A percentile compares a stretch with the other conserved stretches of the same genome.
These are phyloP conservation scores for Eucriotettix oculatus DNA, from an alignment of 2,888 invertebrate species.

Conservation along the genomic window DNA sequence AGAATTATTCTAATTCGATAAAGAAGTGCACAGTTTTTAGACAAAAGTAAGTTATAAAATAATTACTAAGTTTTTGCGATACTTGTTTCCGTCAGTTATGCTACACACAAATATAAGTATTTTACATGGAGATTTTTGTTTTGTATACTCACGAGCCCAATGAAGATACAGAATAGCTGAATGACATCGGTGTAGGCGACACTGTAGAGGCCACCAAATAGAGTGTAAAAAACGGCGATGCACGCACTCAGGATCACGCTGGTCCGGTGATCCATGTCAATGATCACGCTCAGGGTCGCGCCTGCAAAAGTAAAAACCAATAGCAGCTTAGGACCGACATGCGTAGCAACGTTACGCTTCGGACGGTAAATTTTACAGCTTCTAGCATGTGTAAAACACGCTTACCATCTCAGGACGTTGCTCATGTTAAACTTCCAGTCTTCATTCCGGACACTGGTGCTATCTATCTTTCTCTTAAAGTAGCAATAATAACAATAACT, in stretches of 20 bases:
- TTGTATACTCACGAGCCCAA: conserved; percentile 54
- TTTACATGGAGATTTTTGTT: too few species aligned
- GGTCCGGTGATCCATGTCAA: conserved; percentile 84
- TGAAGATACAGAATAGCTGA: conserved; percentile 93
- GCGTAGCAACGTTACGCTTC: not conserved
- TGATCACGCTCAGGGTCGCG: conserved; percentile 90
- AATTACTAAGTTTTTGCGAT: too few species aligned
- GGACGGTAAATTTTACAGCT: not conserved
- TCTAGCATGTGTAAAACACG: too few species aligned
- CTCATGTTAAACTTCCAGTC: not conserved
- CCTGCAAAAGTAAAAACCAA: conserved; percentile 33
- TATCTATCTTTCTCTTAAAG: too few species aligned
- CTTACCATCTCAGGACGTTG: not conserved
- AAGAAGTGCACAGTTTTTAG: too few species aligned
- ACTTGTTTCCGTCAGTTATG: too few species aligned
- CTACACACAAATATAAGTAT: too few species aligned
- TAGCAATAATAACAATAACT: too few species aligned
- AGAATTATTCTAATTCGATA: too few species aligned
- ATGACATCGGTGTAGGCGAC: conserved; percentile 98
- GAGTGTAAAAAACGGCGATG: conserved; percentile 93
- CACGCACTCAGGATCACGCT: conserved; percentile 90
- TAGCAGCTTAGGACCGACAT: not conserved
- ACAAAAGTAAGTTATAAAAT: too few species aligned
- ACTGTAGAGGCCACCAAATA: conserved; percentile 93
- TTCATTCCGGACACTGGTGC: too few species aligned